These are phyloP conservation scores for Parauchenoglanis punctatus DNA, from an alignment of 2,797 vertebrate genomes.

Conservation along the genomic window DNA sequence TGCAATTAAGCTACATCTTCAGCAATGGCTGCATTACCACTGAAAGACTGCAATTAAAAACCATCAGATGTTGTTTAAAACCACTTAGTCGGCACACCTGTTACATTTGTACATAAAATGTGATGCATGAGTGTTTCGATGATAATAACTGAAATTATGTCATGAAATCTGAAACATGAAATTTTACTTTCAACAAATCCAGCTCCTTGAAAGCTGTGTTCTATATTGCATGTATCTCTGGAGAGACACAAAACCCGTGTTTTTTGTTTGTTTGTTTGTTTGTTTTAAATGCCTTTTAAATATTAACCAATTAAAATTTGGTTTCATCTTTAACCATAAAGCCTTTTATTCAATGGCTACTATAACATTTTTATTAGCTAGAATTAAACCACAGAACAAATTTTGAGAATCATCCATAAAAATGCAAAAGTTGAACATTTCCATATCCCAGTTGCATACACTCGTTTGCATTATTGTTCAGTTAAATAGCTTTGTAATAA, in stretches of 20 bases:
- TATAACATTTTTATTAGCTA: neutral
- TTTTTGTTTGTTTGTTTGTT: neutral
- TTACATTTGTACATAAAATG: neutral
- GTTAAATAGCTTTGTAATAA: neutral
- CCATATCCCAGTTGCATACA: neutral
- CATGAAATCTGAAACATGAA: no score
- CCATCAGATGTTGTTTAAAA: conserved; percentile 18
- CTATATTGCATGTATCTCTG: neutral
- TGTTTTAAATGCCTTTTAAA: neutral
- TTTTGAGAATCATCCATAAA: neutral
- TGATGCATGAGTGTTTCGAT: neutral
- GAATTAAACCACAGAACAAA: neutral
- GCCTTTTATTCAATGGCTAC: neutral
- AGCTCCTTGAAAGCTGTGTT: neutral
- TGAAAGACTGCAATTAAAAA: conserved; percentile 24
- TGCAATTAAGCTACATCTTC: conserved; percentile 6
- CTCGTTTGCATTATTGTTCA: neutral
- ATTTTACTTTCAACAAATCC: neutral
- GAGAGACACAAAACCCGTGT: neutral
- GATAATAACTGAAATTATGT: neutral
- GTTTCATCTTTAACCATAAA: neutral
- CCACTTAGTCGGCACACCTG: conserved; percentile 12
- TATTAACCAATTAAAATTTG: neutral
- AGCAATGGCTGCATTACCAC: conserved; percentile 8
- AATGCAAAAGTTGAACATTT: neutral